These are phyloP conservation scores for Brachyrhaphis roseni DNA, from an alignment of 2,797 vertebrate species.

Conservation along the genomic window DNA sequence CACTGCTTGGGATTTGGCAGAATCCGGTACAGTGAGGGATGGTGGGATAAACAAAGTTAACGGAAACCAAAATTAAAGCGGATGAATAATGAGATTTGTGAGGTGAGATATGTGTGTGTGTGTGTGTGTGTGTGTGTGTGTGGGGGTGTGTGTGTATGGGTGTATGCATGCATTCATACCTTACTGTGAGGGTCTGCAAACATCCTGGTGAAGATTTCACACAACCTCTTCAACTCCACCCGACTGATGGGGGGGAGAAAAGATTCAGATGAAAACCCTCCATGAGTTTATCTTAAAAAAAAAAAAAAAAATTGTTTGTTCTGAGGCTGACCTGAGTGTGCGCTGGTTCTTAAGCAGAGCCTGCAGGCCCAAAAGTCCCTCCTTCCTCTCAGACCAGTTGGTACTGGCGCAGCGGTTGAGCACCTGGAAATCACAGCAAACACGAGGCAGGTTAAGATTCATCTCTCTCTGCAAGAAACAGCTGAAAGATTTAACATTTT, in stretches of 20 bases:
- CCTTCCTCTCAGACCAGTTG: slow-evolving; percentile 98
- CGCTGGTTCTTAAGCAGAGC: slow-evolving; percentile 93
- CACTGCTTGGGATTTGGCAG: slow-evolving; percentile 73
- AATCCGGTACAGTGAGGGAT: slow-evolving; percentile 82
- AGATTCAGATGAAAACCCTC: neutral
- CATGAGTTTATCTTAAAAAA: neutral
- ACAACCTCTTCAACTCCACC: slow-evolving; percentile 96
- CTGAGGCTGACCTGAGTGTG: slow-evolving; percentile 85
- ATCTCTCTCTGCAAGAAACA: neutral
- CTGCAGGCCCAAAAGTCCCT: slow-evolving; percentile 93
- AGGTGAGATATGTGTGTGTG: slow-evolving; percentile 3
- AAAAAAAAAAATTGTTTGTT: neutral
- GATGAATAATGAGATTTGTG: slow-evolving; percentile 45
- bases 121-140: neutral
- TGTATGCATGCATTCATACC: slow-evolving; percentile 81
- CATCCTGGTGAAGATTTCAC: slow-evolving; percentile 99
- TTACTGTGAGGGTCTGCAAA: slow-evolving; percentile 99
- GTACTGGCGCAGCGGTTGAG: slow-evolving; percentile 95
- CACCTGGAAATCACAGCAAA: slow-evolving; percentile 71
- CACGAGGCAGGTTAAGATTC: neutral
- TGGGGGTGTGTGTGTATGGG: slow-evolving; percentile 23
- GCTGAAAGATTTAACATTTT: neutral
- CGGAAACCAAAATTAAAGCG: slow-evolving; percentile 58
- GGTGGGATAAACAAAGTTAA: slow-evolving; percentile 56
- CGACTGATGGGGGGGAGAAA: slow-evolving; percentile 79